These are phyloP conservation scores for Muscicapa adusta DNA, from an alignment of 2,113 vertebrate species.

Conservation along the genomic window DNA sequence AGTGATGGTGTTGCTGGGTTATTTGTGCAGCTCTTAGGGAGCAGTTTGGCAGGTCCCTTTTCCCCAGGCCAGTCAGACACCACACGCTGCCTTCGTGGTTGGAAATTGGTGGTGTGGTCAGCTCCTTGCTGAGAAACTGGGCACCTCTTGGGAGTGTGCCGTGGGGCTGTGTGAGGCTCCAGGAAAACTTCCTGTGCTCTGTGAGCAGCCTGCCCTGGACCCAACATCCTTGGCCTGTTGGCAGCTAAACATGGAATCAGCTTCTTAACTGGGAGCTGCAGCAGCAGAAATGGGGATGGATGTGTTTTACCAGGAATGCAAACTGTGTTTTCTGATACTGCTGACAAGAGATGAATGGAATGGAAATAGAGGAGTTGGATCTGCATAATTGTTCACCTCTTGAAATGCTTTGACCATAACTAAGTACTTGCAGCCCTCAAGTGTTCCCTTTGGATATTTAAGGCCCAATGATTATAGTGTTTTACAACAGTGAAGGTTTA, in stretches of 20 bases:
- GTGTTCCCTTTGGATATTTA: not conserved
- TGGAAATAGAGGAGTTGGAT: not conserved
- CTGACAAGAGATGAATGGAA: not conserved
- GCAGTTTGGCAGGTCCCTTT: not conserved
- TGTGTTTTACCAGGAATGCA: not conserved
- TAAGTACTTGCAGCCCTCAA: not conserved
- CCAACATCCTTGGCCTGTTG: rapidly evolving
- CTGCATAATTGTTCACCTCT: not conserved
- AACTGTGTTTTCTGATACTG: not conserved
- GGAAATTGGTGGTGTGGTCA: not conserved
- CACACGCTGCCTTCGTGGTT: not conserved
- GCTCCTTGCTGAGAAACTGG: not conserved
- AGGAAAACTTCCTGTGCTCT: not conserved
- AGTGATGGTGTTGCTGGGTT: not conserved
- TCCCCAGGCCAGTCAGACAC: not conserved
- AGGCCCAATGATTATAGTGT: not conserved
- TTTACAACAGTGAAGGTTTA: not conserved
- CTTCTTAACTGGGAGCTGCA: not conserved
- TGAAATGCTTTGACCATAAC: not conserved
- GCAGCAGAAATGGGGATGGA: not conserved
- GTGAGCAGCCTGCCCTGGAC: not conserved
- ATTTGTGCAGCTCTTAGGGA: not conserved
- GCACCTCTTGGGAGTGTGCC: not conserved
- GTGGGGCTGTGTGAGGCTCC: not conserved
- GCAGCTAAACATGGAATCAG: not conserved